Percentiles rank a stretch among this genome's conserved stretches.
These are phyloP conservation scores for Lepus timidus DNA, from an alignment of 2,113 vertebrate genomes.

Conservation along the genomic window DNA sequence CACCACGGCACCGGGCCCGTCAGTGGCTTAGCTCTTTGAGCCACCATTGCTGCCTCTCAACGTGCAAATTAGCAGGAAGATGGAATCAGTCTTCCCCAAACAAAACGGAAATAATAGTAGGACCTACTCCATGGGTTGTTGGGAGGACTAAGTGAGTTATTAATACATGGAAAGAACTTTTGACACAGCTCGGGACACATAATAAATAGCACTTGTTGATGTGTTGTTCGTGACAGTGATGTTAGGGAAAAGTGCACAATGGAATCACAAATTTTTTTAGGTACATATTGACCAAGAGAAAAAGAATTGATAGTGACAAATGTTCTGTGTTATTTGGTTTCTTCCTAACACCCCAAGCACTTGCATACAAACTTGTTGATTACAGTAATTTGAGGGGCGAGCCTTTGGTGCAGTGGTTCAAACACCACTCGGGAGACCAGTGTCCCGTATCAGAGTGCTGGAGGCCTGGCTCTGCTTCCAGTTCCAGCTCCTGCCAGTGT, in stretches of 20 bases:
- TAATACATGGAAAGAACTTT: too few relatives aligned
- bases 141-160: neutral
- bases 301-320: neutral
- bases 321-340: neutral
- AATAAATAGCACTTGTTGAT: accelerated
- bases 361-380: neutral
- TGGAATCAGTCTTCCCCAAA: neutral
- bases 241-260: neutral
- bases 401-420: too few relatives aligned
- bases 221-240: neutral
- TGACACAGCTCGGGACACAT: neutral
- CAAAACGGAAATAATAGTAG: neutral
- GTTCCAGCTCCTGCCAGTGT: too few relatives aligned
- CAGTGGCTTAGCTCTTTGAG: too few relatives aligned
- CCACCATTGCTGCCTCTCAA: too few relatives aligned
- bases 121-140: neutral
- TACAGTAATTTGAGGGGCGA: neutral
- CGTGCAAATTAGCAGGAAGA: too few relatives aligned
- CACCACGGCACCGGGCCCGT: too few relatives aligned
- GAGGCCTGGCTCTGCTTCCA: too few relatives aligned
- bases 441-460: too few relatives aligned
- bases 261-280: neutral
- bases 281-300: neutral
- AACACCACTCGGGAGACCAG: too few relatives aligned
- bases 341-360: neutral